These are phyloP conservation scores for Rhabdophis nuchalis DNA, from an alignment of 2,797 vertebrate species.

Conservation along the genomic window DNA sequence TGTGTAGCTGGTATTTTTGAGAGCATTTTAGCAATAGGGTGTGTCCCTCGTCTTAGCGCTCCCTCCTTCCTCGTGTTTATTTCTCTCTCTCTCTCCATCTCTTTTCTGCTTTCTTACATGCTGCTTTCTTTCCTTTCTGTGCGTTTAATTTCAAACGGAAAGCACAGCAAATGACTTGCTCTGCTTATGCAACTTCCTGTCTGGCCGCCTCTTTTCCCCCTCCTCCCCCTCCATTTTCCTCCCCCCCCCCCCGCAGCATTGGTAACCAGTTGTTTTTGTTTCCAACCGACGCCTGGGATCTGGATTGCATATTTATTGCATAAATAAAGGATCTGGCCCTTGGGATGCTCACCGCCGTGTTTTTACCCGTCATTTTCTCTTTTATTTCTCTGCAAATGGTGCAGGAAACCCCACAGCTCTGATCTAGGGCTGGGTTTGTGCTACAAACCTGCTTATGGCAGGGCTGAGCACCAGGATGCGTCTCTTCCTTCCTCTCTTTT, in stretches of 20 bases:
- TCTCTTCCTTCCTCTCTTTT: not conserved
- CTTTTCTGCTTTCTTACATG: not conserved
- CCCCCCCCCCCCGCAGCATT: not conserved
- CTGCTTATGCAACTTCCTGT: slow-evolving; percentile 19
- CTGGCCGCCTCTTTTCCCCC: not conserved
- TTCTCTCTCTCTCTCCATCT: not conserved
- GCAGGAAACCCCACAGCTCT: not conserved
- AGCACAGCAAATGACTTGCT: slow-evolving; percentile 17
- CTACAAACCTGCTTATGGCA: not conserved
- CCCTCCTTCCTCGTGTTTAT: not conserved
- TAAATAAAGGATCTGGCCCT: not conserved
- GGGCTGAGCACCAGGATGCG: not conserved
- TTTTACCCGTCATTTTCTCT: not conserved
- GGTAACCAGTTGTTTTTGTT: not conserved
- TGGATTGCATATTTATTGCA: not conserved
- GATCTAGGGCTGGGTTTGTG: not conserved
- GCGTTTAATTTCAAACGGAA: slow-evolving; percentile 5
- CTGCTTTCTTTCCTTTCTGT: not conserved
- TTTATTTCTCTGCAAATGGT: not conserved
- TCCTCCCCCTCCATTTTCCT: not conserved
- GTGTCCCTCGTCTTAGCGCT: not conserved
- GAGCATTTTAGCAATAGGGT: not conserved
- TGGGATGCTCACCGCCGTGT: not conserved
- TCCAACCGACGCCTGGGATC: not conserved
- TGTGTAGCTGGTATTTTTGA: not conserved